phyloP scores from a whole-genome alignment of 2,797 vertebrate genomes.

The Gadopsis bispinosus region DNA sequence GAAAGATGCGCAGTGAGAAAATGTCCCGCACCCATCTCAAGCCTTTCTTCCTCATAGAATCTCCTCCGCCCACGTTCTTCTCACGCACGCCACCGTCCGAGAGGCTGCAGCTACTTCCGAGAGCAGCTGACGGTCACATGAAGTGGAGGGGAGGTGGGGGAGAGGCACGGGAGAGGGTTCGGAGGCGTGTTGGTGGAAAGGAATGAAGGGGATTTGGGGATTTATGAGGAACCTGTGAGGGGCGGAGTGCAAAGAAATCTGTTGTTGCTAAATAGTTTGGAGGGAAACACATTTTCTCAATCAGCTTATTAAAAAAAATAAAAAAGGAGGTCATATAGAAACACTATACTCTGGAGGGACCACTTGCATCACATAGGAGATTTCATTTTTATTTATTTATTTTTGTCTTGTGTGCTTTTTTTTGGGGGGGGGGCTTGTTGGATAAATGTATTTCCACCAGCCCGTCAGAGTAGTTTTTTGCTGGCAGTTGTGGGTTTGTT shows the following conservation, averaged over 20 bases:
- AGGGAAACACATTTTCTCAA: constrained; percentile 7
- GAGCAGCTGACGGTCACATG: constrained; percentile 90
- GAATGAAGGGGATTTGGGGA: constrained; percentile 75
- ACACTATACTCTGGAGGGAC: background rate
- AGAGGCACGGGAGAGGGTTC: constrained; percentile 34
- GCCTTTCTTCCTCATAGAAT: constrained; percentile 51
- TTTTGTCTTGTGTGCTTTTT: background rate
- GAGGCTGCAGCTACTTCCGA: constrained; percentile 52
- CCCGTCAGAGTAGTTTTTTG: background rate
- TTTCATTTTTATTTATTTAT: background rate
- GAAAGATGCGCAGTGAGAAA: constrained; percentile 22
- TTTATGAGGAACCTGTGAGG: constrained; percentile 56
- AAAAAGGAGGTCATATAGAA: constrained; percentile 1
- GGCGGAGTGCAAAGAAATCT: constrained; percentile 45
- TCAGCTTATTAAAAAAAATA: accelerated
- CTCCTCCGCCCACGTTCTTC: constrained; percentile 49
- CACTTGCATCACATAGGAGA: background rate
- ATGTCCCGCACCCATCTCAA: constrained; percentile 17
- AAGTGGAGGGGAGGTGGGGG: constrained; percentile 51
- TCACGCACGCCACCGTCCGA: constrained; percentile 50
- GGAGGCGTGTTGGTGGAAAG: constrained; percentile 48
- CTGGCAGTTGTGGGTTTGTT: background rate
- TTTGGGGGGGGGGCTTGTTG: background rate
- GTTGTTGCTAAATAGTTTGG: constrained; percentile 47
- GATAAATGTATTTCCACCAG: background rate